A percentile compares a stretch with the other conserved stretches of the same genome.
phyloP scores from a whole-genome alignment of 2,113 vertebrate species.

The Chionomys nivalis region DNA sequence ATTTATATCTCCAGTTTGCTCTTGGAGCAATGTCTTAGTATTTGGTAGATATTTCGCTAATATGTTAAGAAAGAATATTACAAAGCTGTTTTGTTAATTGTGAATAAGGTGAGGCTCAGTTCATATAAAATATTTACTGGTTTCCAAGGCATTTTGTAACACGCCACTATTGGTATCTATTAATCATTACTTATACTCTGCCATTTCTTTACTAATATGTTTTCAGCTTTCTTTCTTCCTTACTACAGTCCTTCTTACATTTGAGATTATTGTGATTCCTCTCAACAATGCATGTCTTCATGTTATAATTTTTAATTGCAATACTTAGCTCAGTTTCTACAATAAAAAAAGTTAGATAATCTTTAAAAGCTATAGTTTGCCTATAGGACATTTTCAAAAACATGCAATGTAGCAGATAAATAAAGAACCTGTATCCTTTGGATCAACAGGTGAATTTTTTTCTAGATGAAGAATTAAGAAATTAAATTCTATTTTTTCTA shows the following conservation, averaged over 20 bases:
- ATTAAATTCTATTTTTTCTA: not conserved
- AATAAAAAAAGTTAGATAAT: not conserved
- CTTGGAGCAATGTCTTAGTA: not conserved
- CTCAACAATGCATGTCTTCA: not conserved
- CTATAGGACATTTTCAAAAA: not conserved
- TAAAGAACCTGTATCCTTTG: not conserved
- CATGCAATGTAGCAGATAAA: not conserved
- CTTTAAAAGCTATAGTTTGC: not conserved
- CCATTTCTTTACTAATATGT: not conserved
- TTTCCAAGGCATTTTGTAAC: not conserved
- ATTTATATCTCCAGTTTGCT: not conserved
- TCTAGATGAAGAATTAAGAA: not conserved
- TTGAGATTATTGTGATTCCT: not conserved
- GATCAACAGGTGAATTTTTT: not conserved
- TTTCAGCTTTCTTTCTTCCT: not conserved
- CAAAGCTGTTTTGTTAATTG: not conserved
- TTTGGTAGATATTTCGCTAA: not conserved
- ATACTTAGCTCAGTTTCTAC: not conserved
- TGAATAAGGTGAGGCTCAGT: not conserved
- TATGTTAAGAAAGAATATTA: not conserved
- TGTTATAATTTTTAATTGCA: not conserved
- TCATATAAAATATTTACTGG: not conserved
- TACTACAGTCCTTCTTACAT: not conserved
- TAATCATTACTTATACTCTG: not conserved
- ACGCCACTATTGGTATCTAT: not conserved